phyloP scores from a whole-genome alignment of 2,888 invertebrate species.

The Willowsia nigromaculata region DNA sequence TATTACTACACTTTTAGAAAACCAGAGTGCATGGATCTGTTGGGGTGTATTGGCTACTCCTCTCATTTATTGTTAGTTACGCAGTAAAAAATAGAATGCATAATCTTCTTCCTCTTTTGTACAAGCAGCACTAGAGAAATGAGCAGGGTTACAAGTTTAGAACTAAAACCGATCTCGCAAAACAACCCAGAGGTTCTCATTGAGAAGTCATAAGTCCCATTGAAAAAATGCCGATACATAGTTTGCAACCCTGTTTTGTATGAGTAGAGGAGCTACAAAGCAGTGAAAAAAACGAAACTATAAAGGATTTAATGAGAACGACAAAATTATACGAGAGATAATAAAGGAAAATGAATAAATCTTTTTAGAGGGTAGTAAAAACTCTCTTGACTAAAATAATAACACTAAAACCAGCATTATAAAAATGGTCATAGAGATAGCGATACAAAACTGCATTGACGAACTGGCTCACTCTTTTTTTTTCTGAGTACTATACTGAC shows the following conservation, averaged over 20 bases:
- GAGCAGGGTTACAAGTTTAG: no score
- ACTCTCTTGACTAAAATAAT: constrained; percentile 53
- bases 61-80: background rate
- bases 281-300: constrained; percentile 24
- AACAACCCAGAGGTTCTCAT: no score
- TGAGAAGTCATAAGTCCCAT: no score
- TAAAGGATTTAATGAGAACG: constrained; percentile 62
- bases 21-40: no score
- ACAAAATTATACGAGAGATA: constrained; percentile 68
- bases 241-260: no score
- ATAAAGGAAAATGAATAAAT: constrained; percentile 59
- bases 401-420: constrained; percentile 44
- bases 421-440: constrained; percentile 24
- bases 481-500: background rate
- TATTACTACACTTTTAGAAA: no score
- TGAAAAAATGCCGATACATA: no score
- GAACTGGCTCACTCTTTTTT: background rate
- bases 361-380: constrained; percentile 65
- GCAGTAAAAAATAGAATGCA: constrained; percentile 11
- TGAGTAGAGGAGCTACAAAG: no score
- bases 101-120: no score
- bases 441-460: background rate
- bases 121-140: no score
- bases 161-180: no score
- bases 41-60: background rate